These are phyloP conservation scores for Pyxicephalus adspersus DNA, from an alignment of 2,113 vertebrate genomes.

Conservation along the genomic window DNA sequence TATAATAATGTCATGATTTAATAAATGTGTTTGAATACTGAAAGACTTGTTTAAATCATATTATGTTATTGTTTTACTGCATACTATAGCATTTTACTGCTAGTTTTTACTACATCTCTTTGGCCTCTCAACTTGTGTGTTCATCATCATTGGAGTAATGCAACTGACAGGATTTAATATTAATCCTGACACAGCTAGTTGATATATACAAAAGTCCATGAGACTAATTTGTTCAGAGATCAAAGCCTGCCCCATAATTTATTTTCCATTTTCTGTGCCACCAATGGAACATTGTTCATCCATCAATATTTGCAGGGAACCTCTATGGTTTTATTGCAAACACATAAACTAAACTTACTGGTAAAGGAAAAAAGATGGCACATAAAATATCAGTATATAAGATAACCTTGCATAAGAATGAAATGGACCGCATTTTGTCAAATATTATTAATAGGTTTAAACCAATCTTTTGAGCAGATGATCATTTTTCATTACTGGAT, in stretches of 20 bases:
- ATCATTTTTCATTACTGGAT: too few relatives aligned
- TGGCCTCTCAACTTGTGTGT: conserved; percentile 62
- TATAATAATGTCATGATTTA: too few relatives aligned
- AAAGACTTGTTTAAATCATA: too few relatives aligned
- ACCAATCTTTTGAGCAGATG: too few relatives aligned
- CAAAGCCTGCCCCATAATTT: conserved; percentile 73
- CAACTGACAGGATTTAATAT: conserved; percentile 75
- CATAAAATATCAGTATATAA: background rate
- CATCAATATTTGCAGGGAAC: conserved; percentile 80
- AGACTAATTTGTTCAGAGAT: conserved; percentile 80
- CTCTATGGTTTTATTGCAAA: conserved; percentile 67
- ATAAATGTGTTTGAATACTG: too few relatives aligned
- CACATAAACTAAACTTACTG: conserved; percentile 65
- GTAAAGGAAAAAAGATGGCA: conserved; percentile 54
- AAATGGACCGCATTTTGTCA: too few relatives aligned
- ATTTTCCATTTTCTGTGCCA: conserved; percentile 68
- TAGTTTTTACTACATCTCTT: conserved; percentile 30
- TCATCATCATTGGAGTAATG: conserved; percentile 75
- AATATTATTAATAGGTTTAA: too few relatives aligned
- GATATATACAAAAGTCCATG: conserved; percentile 78
- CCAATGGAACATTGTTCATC: conserved; percentile 70
- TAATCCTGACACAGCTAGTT: conserved; percentile 77
- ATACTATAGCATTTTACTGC: background rate
- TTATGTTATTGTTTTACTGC: too few relatives aligned
- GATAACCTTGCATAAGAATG: background rate